phyloP scores from a whole-genome alignment of 2,888 invertebrate species.

The Himalopsyche anomala region DNA sequence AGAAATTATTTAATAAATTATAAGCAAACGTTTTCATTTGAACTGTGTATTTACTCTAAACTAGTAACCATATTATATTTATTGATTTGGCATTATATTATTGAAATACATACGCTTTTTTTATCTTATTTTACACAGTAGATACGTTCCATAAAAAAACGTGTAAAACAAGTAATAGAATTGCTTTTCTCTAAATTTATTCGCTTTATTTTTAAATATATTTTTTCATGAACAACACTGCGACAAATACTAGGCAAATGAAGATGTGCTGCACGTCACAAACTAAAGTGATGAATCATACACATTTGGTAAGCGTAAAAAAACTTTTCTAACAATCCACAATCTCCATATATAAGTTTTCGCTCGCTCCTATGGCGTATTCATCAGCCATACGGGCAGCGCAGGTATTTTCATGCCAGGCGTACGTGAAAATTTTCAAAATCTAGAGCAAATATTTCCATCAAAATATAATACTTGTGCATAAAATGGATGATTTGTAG shows the following conservation, averaged over 20 bases:
- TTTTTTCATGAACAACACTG: not conserved
- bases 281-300: conserved; percentile 26
- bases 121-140: no score
- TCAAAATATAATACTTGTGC: not conserved
- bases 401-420: not conserved
- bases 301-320: conserved; percentile 18
- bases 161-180: no score
- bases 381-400: not conserved
- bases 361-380: not conserved
- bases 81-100: no score
- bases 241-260: not conserved
- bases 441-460: not conserved
- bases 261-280: conserved; percentile 24
- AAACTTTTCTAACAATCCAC: not conserved
- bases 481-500: not conserved
- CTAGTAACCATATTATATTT: no score
- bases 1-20: no score
- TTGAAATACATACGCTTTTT: no score
- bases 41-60: no score
- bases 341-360: conserved; percentile 31
- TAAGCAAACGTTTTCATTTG: no score
- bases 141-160: no score
- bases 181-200: no score
- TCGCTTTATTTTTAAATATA: not conserved
- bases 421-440: not conserved